Base-by-base conservation (phyloP, 1,140 invertebrate genomes). In the Lerema accius region DNA sequence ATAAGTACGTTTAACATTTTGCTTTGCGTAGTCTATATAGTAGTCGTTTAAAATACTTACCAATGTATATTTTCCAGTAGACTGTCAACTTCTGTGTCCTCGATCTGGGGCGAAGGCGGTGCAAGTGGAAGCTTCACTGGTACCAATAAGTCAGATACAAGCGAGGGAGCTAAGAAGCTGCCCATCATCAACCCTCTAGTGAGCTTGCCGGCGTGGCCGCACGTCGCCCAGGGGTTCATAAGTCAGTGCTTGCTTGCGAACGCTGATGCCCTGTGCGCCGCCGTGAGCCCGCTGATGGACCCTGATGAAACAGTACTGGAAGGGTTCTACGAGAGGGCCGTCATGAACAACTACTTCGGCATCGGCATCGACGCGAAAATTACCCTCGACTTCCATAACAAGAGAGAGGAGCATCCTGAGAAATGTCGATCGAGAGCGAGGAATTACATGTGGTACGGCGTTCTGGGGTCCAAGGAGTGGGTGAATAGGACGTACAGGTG, bases 291-390 rank as follows among this genome's bases (percentile, higher is more conserved):
- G 2, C 90, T 98, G 9, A 97, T 98, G 94, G 97, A 98, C 88
- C 95, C 95, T 0, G 96, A 98, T 86, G 96, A 98, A 79, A 96
- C 97, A 4, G 92, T 97, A 7, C 86, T 97, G 91, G 96, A 98
- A 91, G 97, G 97, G 2, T 99, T 97, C 86, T 96, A 96, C 71
- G 98, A 99, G 89, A 95, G 95, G 67, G 98, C 97, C 68, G 98
- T 99, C 0, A 99, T 99, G 98, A 99, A 99, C 84, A 99, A 99
- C 86, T 99, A 99, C 87, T 99, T 99, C 90, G 98, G 98, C 0
- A 99, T 99, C 82, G 98, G 98, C 9, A 97, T 99, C 45, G 98
- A 99, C 92, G 98, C 98, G 0, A 99, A 99, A 90, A 99, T 99
- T 17, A 98, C 97, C 6, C 89, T 99, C 6, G 98, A 99, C 80